phyloP scores from a whole-genome alignment of 2,113 vertebrate species.

The Myotis yumanensis region DNA sequence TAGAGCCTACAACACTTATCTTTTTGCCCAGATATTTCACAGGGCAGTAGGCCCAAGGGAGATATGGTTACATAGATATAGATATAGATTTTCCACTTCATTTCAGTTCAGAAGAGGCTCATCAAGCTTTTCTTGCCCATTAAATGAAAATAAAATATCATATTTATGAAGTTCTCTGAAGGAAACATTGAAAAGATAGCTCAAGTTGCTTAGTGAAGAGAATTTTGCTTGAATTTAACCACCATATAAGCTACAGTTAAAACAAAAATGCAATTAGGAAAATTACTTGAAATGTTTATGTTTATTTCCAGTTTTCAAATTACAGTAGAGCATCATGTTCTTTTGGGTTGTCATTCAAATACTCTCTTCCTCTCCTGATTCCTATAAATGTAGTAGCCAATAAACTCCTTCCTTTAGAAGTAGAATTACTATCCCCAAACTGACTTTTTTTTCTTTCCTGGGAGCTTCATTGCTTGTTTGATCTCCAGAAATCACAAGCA shows the following conservation, averaged over 20 bases:
- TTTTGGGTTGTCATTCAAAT: conserved; percentile 62
- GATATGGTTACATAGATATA: background rate
- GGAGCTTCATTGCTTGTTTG: background rate
- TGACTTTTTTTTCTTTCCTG: conserved; percentile 3
- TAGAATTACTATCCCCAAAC: conserved; percentile 16
- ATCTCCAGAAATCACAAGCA: conserved; percentile 46
- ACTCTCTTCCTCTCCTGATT: conserved; percentile 28
- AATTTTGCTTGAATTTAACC: background rate
- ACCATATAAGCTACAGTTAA: background rate
- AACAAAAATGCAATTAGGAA: conserved; percentile 61
- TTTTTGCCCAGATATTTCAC: background rate
- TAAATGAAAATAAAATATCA: conserved; percentile 62
- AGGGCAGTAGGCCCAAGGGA: background rate
- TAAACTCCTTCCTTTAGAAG: conserved; percentile 31
- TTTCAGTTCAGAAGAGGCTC: conserved; percentile 43
- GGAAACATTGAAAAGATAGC: conserved; percentile 47
- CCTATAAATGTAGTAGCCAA: conserved; percentile 49
- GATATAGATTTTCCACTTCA: background rate
- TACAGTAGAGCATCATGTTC: background rate
- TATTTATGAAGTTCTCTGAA: conserved; percentile 55
- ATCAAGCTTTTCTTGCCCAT: conserved; percentile 53
- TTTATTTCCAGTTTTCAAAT: conserved; percentile 65
- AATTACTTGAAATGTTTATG: conserved; percentile 63
- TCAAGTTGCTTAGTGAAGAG: conserved; percentile 59
- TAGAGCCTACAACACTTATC: background rate